Conservation (phyloP, 2,888 invertebrate genomes). For the Leptura quadrifasciata region DNA sequence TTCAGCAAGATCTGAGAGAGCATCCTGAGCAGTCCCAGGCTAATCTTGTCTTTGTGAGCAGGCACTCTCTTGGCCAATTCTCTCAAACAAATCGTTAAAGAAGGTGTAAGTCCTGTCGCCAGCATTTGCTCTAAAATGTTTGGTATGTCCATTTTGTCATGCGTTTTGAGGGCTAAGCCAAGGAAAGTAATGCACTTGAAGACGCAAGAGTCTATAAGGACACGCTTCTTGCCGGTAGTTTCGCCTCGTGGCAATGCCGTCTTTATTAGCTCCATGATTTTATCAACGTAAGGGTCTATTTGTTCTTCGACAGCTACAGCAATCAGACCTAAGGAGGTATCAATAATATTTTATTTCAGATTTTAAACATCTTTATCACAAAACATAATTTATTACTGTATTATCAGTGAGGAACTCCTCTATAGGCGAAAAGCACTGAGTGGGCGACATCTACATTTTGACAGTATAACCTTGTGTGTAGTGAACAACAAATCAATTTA, state of each 20-base stretch:
- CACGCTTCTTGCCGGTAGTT: constrained; percentile 84
- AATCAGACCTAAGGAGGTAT: constrained; percentile 76
- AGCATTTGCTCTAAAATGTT: constrained; percentile 94
- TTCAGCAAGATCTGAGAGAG: constrained; percentile 93
- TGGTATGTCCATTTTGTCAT: constrained; percentile 85
- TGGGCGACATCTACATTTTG: too few relatives aligned
- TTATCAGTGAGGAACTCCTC: too few relatives aligned
- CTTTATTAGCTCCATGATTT: constrained; percentile 86
- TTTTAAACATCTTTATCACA: not conserved
- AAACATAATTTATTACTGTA: too few relatives aligned
- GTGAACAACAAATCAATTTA: too few relatives aligned
- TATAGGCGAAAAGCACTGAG: too few relatives aligned
- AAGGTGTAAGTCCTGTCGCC: constrained; percentile 91
- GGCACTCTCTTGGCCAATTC: constrained; percentile 93
- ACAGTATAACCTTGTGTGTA: too few relatives aligned
- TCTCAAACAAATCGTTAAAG: constrained; percentile 91
- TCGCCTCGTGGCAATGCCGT: constrained; percentile 81
- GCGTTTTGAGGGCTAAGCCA: constrained; percentile 87
- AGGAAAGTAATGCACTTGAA: constrained; percentile 95
- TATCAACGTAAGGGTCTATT: constrained; percentile 86
- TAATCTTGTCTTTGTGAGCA: constrained; percentile 90
- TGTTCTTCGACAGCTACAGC: constrained; percentile 91
- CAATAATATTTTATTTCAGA: not conserved
- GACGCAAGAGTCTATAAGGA: constrained; percentile 88
- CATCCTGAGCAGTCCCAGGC: constrained; percentile 93